These are phyloP conservation scores for Cotesia glomerata DNA, from an alignment of 1,140 invertebrate species.

Conservation along the genomic window DNA sequence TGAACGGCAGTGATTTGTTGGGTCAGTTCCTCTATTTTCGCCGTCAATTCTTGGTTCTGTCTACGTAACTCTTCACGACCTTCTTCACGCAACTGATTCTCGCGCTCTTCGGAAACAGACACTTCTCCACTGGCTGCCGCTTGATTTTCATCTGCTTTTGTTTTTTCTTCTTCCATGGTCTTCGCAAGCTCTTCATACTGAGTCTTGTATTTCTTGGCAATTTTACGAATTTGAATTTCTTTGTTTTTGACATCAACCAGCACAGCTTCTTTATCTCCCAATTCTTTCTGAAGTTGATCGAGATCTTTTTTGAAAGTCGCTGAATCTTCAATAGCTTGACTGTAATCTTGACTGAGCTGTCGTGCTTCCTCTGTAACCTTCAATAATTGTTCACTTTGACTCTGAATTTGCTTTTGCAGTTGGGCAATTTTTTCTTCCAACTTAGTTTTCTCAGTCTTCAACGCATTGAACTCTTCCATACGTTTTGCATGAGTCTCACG, in stretches of 20 bases:
- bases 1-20: conserved; percentile 66
- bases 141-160: conserved; percentile 58
- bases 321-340: conserved; percentile 63
- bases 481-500: conserved; percentile 72
- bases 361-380: conserved; percentile 62
- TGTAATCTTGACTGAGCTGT: conserved; percentile 66
- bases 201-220: conserved; percentile 91
- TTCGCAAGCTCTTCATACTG: conserved; percentile 79
- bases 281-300: conserved; percentile 61
- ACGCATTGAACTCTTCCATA: conserved; percentile 69
- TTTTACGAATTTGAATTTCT: conserved; percentile 83
- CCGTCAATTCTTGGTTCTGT: conserved; percentile 53
- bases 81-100: conserved; percentile 62
- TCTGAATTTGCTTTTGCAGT: conserved; percentile 66
- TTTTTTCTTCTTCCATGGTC: conserved; percentile 69
- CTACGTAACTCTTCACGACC: conserved; percentile 63
- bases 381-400: conserved; percentile 61
- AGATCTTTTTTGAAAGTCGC: conserved; percentile 64
- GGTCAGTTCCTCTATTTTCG: conserved; percentile 70
- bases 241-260: conserved; percentile 78
- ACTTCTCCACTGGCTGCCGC: conserved; percentile 54
- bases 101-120: conserved; percentile 47
- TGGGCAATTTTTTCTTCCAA: conserved; percentile 75
- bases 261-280: conserved; percentile 71
- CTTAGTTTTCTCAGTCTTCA: conserved; percentile 74